Base-by-base conservation (phyloP, 2,113 vertebrate species). In the Sisor rabdophorus region DNA sequence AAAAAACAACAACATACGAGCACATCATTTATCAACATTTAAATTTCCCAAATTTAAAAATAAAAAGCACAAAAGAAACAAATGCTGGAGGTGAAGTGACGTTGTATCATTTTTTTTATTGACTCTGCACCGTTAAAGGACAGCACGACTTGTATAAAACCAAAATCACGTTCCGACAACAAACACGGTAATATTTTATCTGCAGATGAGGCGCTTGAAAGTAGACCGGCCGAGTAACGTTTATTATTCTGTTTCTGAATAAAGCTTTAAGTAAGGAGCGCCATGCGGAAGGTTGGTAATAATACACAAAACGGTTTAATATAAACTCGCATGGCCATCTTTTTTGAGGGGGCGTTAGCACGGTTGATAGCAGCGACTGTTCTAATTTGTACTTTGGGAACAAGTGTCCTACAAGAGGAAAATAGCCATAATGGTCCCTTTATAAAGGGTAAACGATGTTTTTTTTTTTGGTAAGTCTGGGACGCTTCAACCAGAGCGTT, bases 81-180 rank as follows among this genome's bases (percentile, higher is more conserved):
- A 61, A 59, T 22, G n/a, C 67, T 11, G 11, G 47, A 54, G 17
- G 54, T 10, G 22, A 65, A 36, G 61, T 12, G 10, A 26, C 40
- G 64, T 81, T 73, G 53, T 69, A 60, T 79, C 65, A 47, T 64
- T 59, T 81, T 74, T 50, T 81, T 84, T 84, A 81, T 84, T 84
- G 68, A 79, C 61, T 75, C 30, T 54, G 48, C 53, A 69, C 71
- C n/a, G 30, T 67, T 16, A 40, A 47, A 58, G 70, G 71, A 68
- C 67, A 68, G 79, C 64, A 24, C 2, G 68, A 28, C 36, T 65
- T 64, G 82, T 81, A 83, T 78, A 86, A 84, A 86, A 84, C 64
- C 68, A 32, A 59, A 76, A 77, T 59, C 76, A 82, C 74, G 78
- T 77, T 79, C 75, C 60, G 63, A 76, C 28, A 54, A 83, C 79